Evolutionary conservation across 2,113 vertebrate genomes (phyloP), one percentile per base, ranked within the genome.

Genomic region (Herpailurus yagouaroundi): DNA sequence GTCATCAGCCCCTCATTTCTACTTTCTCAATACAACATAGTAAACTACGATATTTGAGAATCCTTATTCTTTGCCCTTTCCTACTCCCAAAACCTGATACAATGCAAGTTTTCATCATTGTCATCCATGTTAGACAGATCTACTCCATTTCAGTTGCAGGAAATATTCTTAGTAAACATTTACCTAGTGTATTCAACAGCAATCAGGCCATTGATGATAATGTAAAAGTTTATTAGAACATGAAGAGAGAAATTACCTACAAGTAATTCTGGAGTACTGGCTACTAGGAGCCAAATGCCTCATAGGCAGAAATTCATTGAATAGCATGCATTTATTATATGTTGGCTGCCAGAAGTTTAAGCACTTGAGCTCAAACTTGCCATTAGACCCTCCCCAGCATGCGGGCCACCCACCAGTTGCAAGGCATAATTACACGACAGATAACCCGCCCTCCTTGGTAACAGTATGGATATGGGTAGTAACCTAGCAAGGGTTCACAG

Each of bases 371-470:
- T 97, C 69, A 89, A 92, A 89, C 71, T 97, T 97, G 41, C 60
- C 18, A 68, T 98, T 99, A 99, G 97, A 99, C 98, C 92, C 99
- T 98, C 86, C 99, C 99, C 97, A 99, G 98, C 99, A 99, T 99
- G 66, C 99, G 99, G 0, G 99, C 99, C 5, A 99, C 99, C 99
- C 99, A 99, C 99, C 99, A 99, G 98, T 99, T 99, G 99, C 99
- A 99, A 50, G 99, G 99, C 99, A 99, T 99, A 97, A 99, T 99
- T 92, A 99, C 97, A 38, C 99, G 99, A 98, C 99, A 99, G 98
- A 99, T 99, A 97, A 99, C 99, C 36, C 99, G 98, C 21, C 99
- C 99, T 38, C 99, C 99, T 98, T 99, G 99, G 99, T 99, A 99
- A 98, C 99, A 99, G 98, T 99, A 99, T 0, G 99, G 99, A 98